Base-by-base conservation (phyloP, 2,113 vertebrate genomes). In the Bettongia penicillata region DNA sequence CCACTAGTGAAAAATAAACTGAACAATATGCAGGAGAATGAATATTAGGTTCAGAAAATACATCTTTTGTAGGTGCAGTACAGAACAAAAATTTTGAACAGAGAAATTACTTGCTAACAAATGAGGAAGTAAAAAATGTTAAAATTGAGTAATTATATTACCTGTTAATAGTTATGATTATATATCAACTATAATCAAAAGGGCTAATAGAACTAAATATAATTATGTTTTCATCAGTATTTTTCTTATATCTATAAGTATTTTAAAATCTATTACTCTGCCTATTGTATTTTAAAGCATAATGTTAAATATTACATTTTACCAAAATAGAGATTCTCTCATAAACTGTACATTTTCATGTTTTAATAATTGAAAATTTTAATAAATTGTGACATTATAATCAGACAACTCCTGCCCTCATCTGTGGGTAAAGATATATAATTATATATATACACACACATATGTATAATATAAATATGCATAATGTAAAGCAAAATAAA, bases 291-390 rank as follows among this genome's bases (percentile, higher is more conserved):
- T 90, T 90, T 26, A 96, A 94, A 95, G 47, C 53, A 92, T 93
- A 93, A 52, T 51, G n/a, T 31, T 37, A 96, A 94, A 11, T 91
- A 16, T 0, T 25, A 49, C 55, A 90, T 84, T 90, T 90, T 37
- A 68, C 92, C 94, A 92, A 48, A 92, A 91, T 91, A 92, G 51
- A 93, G 48, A 51, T 91, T 50, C 12, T 3, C 91, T 52, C 90
- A 23, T 51, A 95, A 91, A 53, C 93, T 3, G 11, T 16, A 2
- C 55, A 55, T 90, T 11, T 93, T 53, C 11, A 16, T 93, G 61
- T 91, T 97, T 96, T 90, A 84, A 25, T 92, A 55, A 55, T 53
- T 92, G n/a, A 77, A 95, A 94, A 31, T 52, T 96, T 90, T 53
- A 94, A 68, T 53, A 28, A 84, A 77, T n/a, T 91, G 47, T 37